phyloP scores from a whole-genome alignment of 1,140 invertebrate species.

The Cotesia chilonis region DNA sequence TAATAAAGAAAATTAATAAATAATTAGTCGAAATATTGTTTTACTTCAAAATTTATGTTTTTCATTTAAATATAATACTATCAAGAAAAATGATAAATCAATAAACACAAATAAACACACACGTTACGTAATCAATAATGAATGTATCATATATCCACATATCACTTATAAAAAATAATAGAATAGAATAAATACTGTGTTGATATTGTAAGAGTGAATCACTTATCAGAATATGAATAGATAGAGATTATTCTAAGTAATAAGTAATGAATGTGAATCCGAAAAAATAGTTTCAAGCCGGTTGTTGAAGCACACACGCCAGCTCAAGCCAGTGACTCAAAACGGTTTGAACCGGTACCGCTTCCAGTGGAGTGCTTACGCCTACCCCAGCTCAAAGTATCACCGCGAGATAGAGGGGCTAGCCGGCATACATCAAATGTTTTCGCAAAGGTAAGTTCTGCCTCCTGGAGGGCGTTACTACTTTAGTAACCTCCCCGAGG shows the following conservation, averaged over 20 bases:
- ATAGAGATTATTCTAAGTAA: neutral
- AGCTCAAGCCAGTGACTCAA: slow-evolving; percentile 61
- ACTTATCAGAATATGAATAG: neutral
- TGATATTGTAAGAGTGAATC: neutral
- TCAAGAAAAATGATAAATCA: neutral
- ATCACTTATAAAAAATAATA: slow-evolving; percentile 10
- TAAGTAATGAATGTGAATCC: neutral
- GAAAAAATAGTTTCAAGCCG: slow-evolving; percentile 31
- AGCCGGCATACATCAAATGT: slow-evolving; percentile 46
- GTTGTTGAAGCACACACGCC: slow-evolving; percentile 43
- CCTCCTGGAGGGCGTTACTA: slow-evolving; percentile 25
- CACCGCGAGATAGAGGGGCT: slow-evolving; percentile 21
- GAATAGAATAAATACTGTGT: neutral
- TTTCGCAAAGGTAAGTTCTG: slow-evolving; percentile 33
- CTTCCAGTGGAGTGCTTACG: slow-evolving; percentile 47
- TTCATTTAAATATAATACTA: neutral
- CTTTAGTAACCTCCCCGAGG: slow-evolving; percentile 31
- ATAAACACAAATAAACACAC: neutral
- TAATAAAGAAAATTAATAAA: too few relatives aligned
- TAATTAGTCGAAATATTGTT: slow-evolving; percentile 1
- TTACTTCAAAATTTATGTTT: neutral
- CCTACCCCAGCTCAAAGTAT: slow-evolving; percentile 39
- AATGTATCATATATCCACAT: neutral
- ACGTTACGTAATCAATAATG: slow-evolving; percentile 12
- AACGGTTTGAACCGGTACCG: slow-evolving; percentile 57